Percentiles rank a stretch among this genome's conserved stretches.
Evolutionary conservation across 2,888 invertebrate species (phyloP).

Genomic region (Leptarthrus brevirostris): DNA sequence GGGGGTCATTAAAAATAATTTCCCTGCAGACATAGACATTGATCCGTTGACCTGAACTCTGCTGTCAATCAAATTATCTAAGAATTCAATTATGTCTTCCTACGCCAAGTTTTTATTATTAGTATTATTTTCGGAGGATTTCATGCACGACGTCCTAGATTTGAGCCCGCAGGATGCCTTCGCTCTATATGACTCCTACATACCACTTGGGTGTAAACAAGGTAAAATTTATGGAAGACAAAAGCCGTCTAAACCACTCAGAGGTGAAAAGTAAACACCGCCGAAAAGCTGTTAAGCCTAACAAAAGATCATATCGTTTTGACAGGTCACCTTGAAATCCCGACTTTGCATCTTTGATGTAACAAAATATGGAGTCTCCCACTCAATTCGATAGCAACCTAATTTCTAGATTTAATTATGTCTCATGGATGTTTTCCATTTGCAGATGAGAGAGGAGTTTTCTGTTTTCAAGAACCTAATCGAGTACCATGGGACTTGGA

Average conservation of each 20-base stretch:
- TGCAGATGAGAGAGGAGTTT: neutral
- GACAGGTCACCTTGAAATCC: neutral
- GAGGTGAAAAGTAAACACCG: neutral
- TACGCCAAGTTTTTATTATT: neutral
- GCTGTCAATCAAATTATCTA: too few relatives aligned
- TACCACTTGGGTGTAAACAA: neutral
- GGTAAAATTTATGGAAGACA: neutral
- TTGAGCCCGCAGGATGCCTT: neutral
- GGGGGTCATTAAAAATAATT: too few relatives aligned
- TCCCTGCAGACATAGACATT: too few relatives aligned
- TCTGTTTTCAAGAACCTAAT: neutral
- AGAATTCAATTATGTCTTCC: neutral
- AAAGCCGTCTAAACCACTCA: neutral
- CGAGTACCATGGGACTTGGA: neutral
- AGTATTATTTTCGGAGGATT: neutral
- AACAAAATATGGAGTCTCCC: too few relatives aligned
- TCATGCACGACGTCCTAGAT: neutral
- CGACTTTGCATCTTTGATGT: neutral
- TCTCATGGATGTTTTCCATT: neutral
- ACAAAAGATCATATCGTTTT: neutral
- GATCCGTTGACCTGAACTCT: too few relatives aligned
- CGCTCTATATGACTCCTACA: neutral
- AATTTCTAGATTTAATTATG: neutral
- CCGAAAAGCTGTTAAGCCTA: neutral
- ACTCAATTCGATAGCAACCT: neutral